A percentile compares a stretch with the other conserved stretches of the same genome.
Conservation (phyloP, 2,888 invertebrate species). For the Kuschelorhynchus macadamiae region DNA sequence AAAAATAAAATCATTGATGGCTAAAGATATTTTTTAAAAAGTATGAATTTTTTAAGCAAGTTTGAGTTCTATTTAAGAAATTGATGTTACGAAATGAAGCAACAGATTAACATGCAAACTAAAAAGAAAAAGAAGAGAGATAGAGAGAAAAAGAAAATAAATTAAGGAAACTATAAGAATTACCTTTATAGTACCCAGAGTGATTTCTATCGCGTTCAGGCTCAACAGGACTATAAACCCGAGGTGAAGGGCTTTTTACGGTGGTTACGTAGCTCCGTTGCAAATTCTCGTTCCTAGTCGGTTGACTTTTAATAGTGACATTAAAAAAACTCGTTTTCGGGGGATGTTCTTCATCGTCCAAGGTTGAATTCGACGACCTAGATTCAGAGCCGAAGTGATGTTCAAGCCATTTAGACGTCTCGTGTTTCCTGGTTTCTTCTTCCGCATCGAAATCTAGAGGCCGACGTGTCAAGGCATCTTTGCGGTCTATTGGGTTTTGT, state of each 20-base stretch:
- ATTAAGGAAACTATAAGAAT: constrained; percentile 1
- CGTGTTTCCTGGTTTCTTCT: constrained; percentile 89
- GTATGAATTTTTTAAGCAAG: too few species aligned
- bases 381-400: constrained; percentile 92
- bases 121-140: neutral
- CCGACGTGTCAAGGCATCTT: constrained; percentile 85
- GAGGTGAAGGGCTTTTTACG: constrained; percentile 62
- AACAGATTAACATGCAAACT: too few species aligned
- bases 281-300: constrained; percentile 65
- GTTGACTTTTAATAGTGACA: constrained; percentile 81
- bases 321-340: constrained; percentile 83
- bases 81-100: too few species aligned
- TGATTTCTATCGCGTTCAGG: constrained; percentile 69
- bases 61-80: too few species aligned
- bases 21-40: too few species aligned
- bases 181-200: constrained; percentile 61
- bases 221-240: constrained; percentile 66
- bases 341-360: constrained; percentile 73
- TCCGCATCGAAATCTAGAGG: constrained; percentile 90
- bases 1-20: too few species aligned
- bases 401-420: constrained; percentile 93
- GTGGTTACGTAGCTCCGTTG: constrained; percentile 58
- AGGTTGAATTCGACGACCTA: constrained; percentile 79
- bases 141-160: neutral
- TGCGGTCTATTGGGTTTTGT: constrained; percentile 74